phyloP scores from a whole-genome alignment of 2,888 invertebrate species.

The Leptarthrus brevirostris region DNA sequence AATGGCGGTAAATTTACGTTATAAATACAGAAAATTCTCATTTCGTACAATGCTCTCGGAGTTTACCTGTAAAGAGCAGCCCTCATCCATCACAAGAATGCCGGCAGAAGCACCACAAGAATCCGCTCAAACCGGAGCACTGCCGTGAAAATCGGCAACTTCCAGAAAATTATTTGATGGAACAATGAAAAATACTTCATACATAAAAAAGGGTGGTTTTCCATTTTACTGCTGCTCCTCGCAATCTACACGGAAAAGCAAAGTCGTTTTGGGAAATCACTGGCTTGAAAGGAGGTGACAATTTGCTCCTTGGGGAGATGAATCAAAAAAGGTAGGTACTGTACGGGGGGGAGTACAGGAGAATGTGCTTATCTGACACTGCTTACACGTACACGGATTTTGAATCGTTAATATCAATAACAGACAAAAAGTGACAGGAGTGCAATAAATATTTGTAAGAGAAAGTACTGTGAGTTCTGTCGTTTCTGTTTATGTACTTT shows the following conservation, averaged over 20 bases:
- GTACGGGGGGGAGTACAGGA: no score
- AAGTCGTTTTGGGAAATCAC: conserved; percentile 29
- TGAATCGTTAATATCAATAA: no score
- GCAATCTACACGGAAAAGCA: background rate
- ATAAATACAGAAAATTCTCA: no score
- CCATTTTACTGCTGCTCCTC: background rate
- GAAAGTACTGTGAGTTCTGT: no score
- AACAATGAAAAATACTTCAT: conserved; percentile 38
- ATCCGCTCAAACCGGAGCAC: background rate
- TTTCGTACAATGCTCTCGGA: no score
- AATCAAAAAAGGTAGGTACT: no score
- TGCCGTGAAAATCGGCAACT: conserved; percentile 33
- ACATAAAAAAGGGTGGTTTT: conserved; percentile 13
- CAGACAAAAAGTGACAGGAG: no score
- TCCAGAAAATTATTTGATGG: conserved; percentile 31
- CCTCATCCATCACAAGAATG: conserved; percentile 17
- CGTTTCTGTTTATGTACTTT: no score
- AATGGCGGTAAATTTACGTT: no score
- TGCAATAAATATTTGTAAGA: no score
- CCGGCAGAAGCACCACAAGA: conserved; percentile 2
- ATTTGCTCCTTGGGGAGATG: background rate
- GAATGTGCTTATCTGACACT: no score
- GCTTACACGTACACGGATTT: no score
- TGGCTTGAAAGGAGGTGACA: conserved; percentile 21
- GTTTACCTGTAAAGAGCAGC: background rate